Evolutionary conservation across 2,888 invertebrate genomes (phyloP).

Genomic region (Ochropacha duplaris): DNA sequence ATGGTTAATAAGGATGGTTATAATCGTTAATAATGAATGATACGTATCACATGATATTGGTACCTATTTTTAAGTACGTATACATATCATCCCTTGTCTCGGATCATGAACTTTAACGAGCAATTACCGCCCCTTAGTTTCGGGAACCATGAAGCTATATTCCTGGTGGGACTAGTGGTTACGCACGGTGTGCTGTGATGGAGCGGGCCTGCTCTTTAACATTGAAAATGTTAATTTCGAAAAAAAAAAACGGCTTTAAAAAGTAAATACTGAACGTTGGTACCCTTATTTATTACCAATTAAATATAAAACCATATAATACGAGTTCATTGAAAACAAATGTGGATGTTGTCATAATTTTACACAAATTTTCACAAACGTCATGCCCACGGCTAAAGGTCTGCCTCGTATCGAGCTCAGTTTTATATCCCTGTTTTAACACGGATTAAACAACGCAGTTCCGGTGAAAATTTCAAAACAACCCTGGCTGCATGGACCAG

Average conservation of each 20-base stretch:
- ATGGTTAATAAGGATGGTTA: too few relatives aligned
- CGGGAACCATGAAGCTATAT: not conserved
- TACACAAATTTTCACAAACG: not conserved
- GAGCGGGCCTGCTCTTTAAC: not conserved
- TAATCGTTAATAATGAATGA: too few relatives aligned
- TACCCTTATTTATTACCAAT: not conserved
- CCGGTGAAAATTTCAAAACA: conserved; percentile 69
- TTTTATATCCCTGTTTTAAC: conserved; percentile 62
- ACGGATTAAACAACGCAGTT: conserved; percentile 61
- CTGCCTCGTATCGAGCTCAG: conserved; percentile 32
- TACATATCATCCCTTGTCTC: conserved; percentile 40
- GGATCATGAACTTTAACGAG: conserved; percentile 74
- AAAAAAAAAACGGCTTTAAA: too few relatives aligned
- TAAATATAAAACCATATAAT: not conserved
- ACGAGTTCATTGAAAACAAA: not conserved
- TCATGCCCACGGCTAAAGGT: not conserved
- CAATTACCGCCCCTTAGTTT: conserved; percentile 34
- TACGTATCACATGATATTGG: too few relatives aligned
- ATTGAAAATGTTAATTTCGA: not conserved
- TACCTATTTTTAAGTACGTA: conserved; percentile 28
- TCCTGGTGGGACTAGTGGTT: not conserved
- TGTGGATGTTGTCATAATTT: not conserved
- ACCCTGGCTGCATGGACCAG: conserved; percentile 58
- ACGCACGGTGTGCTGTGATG: not conserved
- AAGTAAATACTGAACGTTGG: not conserved